These are phyloP conservation scores for Ligdia adustata DNA, from an alignment of 2,888 invertebrate species.

Conservation along the genomic window DNA sequence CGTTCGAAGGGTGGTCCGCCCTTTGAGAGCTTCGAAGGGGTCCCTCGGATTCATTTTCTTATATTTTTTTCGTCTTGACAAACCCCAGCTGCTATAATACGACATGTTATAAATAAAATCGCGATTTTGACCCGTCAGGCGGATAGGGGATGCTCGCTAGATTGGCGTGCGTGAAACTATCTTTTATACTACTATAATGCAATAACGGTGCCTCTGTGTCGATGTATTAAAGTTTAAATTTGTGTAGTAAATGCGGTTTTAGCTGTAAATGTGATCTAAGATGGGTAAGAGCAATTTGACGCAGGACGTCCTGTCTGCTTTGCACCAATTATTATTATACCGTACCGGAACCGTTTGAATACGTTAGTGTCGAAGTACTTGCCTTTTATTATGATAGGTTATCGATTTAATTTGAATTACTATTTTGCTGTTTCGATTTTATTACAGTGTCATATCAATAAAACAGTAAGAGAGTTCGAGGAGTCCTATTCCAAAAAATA, in stretches of 20 bases:
- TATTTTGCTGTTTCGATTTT: not conserved
- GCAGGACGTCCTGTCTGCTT: constrained; percentile 82
- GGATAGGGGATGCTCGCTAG: constrained; percentile 69
- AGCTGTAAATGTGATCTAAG: constrained; percentile 48
- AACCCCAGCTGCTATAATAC: constrained; percentile 79
- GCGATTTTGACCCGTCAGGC: constrained; percentile 82
- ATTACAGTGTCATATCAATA: too few relatives aligned
- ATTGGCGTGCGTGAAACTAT: constrained; percentile 47
- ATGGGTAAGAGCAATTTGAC: constrained; percentile 60
- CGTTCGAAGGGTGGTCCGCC: constrained; percentile 78
- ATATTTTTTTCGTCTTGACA: constrained; percentile 78
- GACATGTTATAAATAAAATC: constrained; percentile 82
- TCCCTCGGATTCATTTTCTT: constrained; percentile 71
- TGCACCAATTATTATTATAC: constrained; percentile 78
- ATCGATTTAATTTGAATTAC: constrained; percentile 6
- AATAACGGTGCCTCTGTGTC: constrained; percentile 5
- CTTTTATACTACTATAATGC: not conserved
- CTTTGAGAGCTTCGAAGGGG: constrained; percentile 58
- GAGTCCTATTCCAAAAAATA: too few relatives aligned
- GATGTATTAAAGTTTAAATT: constrained; percentile 41
- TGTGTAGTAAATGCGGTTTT: constrained; percentile 14
- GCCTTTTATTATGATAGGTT: constrained; percentile 30
- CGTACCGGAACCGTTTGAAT: constrained; percentile 72
- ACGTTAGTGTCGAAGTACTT: constrained; percentile 39
- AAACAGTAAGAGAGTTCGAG: too few relatives aligned